phyloP scores from a whole-genome alignment of 2,113 vertebrate species.

The Chroicocephalus ridibundus region DNA sequence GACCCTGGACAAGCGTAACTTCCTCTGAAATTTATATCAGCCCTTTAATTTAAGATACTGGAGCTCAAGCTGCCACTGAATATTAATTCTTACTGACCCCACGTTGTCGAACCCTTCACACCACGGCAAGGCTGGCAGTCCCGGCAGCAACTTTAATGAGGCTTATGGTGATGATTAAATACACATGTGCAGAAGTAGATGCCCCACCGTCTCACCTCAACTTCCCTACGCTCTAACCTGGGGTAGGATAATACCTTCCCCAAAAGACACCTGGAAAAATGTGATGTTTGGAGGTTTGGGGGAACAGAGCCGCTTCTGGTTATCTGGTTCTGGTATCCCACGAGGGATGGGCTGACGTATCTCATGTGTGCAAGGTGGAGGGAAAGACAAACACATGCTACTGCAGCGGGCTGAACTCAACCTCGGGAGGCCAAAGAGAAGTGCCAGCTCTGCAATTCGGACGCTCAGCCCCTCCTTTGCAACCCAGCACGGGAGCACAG shows the following conservation, averaged over 20 bases:
- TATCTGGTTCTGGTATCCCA: too few species aligned
- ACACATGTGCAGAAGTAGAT: accelerated
- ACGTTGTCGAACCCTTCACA: not conserved
- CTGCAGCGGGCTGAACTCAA: not conserved
- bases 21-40: conserved; percentile 16
- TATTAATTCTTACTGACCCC: not conserved
- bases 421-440: not conserved
- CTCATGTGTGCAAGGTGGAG: not conserved
- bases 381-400: not conserved
- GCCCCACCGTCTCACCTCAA: not conserved
- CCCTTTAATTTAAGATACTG: not conserved
- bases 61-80: not conserved
- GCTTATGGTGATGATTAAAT: not conserved
- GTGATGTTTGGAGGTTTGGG: not conserved
- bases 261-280: accelerated
- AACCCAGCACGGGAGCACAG: not conserved
- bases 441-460: not conserved
- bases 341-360: not conserved
- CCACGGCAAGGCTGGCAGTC: not conserved
- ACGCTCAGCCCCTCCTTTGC: not conserved
- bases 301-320: too few species aligned
- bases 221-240: not conserved
- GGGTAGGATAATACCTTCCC: not conserved
- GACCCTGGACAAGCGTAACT: not conserved
- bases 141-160: not conserved